Percentiles rank a stretch among this genome's conserved stretches.
phyloP scores from a whole-genome alignment of 2,113 vertebrate genomes.

The Hiodon alosoides region DNA sequence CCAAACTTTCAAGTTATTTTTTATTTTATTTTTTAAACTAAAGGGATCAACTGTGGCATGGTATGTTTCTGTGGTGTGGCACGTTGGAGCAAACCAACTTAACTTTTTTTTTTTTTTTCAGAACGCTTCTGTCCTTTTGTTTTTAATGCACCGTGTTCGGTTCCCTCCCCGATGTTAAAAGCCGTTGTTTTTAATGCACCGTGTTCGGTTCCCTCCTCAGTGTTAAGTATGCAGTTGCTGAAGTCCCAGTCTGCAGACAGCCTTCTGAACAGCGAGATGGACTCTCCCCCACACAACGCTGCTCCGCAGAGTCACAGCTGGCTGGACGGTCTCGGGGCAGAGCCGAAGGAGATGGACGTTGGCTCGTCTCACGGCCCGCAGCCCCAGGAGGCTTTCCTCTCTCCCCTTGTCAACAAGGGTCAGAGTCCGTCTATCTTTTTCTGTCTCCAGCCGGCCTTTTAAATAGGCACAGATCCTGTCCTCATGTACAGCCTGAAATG shows the following conservation, averaged over 20 bases:
- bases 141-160: too few relatives aligned
- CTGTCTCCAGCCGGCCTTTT: too few relatives aligned
- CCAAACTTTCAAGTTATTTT: too few relatives aligned
- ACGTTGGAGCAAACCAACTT: too few relatives aligned
- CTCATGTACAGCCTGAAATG: too few relatives aligned
- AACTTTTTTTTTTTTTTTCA: too few relatives aligned
- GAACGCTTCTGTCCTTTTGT: too few relatives aligned
- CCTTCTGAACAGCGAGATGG: conserved; percentile 79
- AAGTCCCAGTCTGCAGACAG: conserved; percentile 86
- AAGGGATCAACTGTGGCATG: too few relatives aligned
- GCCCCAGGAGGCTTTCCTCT: conserved; percentile 89
- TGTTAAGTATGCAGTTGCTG: conserved; percentile 74
- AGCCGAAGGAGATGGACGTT: conserved; percentile 75
- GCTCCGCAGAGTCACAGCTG: conserved; percentile 73
- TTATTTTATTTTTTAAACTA: too few relatives aligned
- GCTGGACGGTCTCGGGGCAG: conserved; percentile 68
- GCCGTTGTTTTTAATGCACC: too few relatives aligned
- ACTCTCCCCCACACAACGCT: conserved; percentile 58
- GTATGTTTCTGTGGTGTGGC: too few relatives aligned
- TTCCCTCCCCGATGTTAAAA: conserved; percentile 49
- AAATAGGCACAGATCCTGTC: too few relatives aligned
- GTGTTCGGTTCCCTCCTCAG: conserved; percentile 37
- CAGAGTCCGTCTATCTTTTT: background rate
- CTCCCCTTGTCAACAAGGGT: conserved; percentile 92
- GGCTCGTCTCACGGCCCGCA: conserved; percentile 79